Evolutionary conservation across 2,888 invertebrate genomes (phyloP), one percentile per base, ranked within the genome.

Genomic region (Diarsia mendica): DNA sequence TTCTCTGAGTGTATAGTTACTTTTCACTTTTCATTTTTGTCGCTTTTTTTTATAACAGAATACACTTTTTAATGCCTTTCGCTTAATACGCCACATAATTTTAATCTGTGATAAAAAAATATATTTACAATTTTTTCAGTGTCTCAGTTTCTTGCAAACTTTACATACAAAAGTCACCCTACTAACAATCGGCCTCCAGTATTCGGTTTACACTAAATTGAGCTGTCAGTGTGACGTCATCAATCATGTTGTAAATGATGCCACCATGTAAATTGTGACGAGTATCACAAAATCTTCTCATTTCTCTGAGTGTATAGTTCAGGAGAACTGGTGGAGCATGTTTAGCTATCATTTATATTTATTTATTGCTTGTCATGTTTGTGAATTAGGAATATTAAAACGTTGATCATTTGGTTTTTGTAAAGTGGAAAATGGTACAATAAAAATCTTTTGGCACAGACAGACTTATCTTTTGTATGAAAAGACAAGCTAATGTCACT

Each of bases 131-230:
- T 11, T 53, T 53, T 15, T 18, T 18, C 1, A 9, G 33, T 58
- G 6, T 33, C 15, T 18, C 28, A 28, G 2, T 60, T 58, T 60
- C 10, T 61, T 61, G 4, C 10, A 33, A 64, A 15, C 6, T 33
- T n/a, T 6, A 0, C 33, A 33, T 11, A 51, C 9, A 23, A 23
- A 55, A 53, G 87, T 82, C 89, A 92, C 92, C 93, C 92, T 89
- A 90, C 77, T 48, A 55, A 77, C 83, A 87, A 87, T 87, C 87
- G 87, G 82, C 71, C 79, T 67, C 81, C 87, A 77, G 88, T 88
- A 90, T 92, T 92, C 90, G 91, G 90, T 92, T 92, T 90, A 91
- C 91, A 92, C 92, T 90, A 93, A 94, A 94, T 94, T 93, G 95
- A 93, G 91, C 92, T 91, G 92, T 89, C 92, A 91, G 74, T 72